Evolutionary conservation across 92 coral and sea anemone genomes (phyloP).

Genomic region (Palythoa grandis): DNA sequence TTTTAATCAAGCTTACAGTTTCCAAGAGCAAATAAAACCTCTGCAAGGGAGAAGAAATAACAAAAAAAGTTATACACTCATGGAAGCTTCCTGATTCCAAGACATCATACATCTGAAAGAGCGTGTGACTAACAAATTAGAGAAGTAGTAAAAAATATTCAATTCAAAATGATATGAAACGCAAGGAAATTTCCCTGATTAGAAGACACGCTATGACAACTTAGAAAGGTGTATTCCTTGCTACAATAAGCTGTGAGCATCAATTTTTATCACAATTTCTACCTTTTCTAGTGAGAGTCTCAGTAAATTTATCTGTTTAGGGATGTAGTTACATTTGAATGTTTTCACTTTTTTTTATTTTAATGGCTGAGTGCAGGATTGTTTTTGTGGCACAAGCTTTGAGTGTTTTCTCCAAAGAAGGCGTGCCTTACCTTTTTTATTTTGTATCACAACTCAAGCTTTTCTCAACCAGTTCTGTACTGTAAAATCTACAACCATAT

Average conservation of each 20-base stretch:
- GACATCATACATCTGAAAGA: background rate
- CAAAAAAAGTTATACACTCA: background rate
- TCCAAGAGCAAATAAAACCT: background rate
- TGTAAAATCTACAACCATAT: background rate
- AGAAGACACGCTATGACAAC: background rate
- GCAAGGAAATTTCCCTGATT: background rate
- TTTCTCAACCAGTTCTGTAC: background rate
- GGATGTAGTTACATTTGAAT: background rate
- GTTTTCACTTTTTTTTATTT: background rate
- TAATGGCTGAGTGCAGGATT: background rate
- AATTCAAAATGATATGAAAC: background rate
- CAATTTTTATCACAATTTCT: background rate
- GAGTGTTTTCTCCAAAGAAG: background rate
- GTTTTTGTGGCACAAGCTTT: background rate
- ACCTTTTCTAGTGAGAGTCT: background rate
- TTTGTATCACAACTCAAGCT: background rate
- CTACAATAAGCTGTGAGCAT: background rate
- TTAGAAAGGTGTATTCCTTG: background rate
- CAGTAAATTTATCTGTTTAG: background rate
- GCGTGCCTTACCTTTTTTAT: slow-evolving; percentile 1
- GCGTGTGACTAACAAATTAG: background rate
- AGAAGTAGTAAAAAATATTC: background rate
- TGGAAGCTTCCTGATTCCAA: background rate
- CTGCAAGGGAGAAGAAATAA: background rate
- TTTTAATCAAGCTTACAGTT: background rate